Percentiles rank a stretch among this genome's conserved stretches.
These are phyloP conservation scores for Squalus acanthias DNA, from an alignment of 2,797 vertebrate genomes.

Conservation along the genomic window DNA sequence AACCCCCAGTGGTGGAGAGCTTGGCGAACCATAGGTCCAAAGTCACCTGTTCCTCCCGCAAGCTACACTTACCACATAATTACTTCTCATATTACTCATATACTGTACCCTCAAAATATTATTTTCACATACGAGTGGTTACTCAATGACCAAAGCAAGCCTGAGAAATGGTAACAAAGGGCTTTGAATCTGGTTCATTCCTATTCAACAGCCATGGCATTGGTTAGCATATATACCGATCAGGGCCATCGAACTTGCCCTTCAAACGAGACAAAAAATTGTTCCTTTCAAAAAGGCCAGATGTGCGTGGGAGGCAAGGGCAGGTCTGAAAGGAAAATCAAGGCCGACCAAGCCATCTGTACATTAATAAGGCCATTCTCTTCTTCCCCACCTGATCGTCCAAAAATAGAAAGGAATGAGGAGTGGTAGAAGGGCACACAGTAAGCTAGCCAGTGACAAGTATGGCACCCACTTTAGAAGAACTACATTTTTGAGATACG, in stretches of 20 bases:
- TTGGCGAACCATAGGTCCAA: not conserved
- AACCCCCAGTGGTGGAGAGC: not conserved
- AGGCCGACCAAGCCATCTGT: not conserved
- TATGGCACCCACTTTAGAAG: not conserved
- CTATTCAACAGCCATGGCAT: not conserved
- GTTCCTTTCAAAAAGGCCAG: not conserved
- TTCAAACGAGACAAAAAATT: not conserved
- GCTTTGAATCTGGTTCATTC: not conserved
- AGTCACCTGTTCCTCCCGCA: not conserved
- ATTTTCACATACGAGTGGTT: not conserved
- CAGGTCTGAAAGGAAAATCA: not conserved
- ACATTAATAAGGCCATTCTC: not conserved
- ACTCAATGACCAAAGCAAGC: not conserved
- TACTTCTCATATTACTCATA: not conserved
- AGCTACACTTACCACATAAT: not conserved
- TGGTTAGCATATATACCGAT: not conserved
- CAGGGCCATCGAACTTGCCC: not conserved
- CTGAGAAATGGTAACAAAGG: not conserved
- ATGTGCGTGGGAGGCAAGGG: not conserved
- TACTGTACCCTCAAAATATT: not conserved
- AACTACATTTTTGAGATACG: not conserved
- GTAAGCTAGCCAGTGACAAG: not conserved
- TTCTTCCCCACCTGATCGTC: not conserved
- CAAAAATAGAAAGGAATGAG: not conserved
- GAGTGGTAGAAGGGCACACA: not conserved